Conservation (phyloP, 2,888 invertebrate species). For the Aporophyla nigra region DNA sequence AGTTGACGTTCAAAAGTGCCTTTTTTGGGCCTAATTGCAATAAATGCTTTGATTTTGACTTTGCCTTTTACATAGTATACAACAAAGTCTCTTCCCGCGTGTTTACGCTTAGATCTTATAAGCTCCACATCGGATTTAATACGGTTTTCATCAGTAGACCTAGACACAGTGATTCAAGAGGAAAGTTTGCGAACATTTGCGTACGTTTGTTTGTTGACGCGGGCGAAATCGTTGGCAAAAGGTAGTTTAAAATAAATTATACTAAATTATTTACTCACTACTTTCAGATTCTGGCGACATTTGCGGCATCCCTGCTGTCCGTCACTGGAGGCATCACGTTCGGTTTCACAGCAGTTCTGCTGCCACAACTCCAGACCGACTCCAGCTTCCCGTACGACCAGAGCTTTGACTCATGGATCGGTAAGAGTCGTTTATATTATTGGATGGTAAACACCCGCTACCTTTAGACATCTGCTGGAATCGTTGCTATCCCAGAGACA, state of each 20-base stretch:
- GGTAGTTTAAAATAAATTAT: not conserved
- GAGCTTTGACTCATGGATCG: constrained; percentile 77
- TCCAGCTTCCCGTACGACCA: constrained; percentile 70
- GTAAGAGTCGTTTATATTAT: constrained; percentile 61
- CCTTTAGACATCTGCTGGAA: not conserved
- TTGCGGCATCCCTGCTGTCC: constrained; percentile 72
- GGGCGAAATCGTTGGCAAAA: no score
- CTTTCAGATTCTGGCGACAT: constrained; percentile 72
- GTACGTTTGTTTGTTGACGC: no score
- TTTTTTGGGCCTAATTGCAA: no score
- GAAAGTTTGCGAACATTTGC: no score
- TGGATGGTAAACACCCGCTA: not conserved
- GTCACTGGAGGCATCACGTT: constrained; percentile 73
- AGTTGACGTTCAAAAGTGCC: no score
- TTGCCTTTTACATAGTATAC: no score
- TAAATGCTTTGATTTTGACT: no score
- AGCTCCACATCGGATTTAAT: no score
- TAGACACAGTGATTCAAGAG: no score
- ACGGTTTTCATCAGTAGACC: no score
- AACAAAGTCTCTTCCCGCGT: no score
- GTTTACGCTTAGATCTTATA: no score
- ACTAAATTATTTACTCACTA: not conserved
- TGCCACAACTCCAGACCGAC: constrained; percentile 74
- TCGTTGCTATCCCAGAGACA: not conserved
- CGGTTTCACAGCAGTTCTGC: constrained; percentile 75